Conservation (phyloP, 2,888 invertebrate genomes). For the Eupithecia inturbata region DNA sequence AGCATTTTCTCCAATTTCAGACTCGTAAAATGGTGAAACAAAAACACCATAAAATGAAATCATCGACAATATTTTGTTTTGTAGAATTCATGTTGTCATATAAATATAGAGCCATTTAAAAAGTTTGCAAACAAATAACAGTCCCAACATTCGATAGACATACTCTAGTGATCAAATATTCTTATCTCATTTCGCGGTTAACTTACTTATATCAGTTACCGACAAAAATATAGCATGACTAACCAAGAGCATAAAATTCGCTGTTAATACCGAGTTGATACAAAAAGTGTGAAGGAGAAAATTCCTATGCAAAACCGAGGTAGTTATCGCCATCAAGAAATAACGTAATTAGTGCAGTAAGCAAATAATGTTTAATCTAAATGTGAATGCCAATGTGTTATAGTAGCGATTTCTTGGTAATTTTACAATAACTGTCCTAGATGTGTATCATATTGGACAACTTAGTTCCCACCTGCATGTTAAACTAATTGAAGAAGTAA, state of each 20-base stretch:
- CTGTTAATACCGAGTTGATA: neutral
- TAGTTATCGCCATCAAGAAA: neutral
- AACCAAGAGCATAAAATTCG: neutral
- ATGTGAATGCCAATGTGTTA: neutral
- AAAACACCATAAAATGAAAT: too few relatives aligned
- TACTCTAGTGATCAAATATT: too few relatives aligned
- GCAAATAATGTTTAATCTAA: neutral
- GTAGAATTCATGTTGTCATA: too few relatives aligned
- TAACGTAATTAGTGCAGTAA: slow-evolving; percentile 3
- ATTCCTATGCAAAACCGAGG: slow-evolving; percentile 7
- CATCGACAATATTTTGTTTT: too few relatives aligned
- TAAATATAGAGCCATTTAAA: too few relatives aligned
- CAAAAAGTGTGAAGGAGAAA: slow-evolving; percentile 7
- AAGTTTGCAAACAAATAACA: too few relatives aligned
- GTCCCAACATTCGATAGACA: too few relatives aligned
- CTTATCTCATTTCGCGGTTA: too few relatives aligned
- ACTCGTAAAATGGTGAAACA: too few relatives aligned
- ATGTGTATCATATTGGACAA: neutral
- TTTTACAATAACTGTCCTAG: neutral
- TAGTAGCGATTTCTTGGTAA: slow-evolving; percentile 3
- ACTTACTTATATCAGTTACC: neutral
- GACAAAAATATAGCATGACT: neutral
- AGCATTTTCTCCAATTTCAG: too few relatives aligned
- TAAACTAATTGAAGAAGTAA: neutral
- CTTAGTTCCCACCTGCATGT: neutral